Base-by-base conservation (phyloP, 30 jellyfish, hydroid and myxozoan genomes). In the Phacellophora camtschatica region DNA sequence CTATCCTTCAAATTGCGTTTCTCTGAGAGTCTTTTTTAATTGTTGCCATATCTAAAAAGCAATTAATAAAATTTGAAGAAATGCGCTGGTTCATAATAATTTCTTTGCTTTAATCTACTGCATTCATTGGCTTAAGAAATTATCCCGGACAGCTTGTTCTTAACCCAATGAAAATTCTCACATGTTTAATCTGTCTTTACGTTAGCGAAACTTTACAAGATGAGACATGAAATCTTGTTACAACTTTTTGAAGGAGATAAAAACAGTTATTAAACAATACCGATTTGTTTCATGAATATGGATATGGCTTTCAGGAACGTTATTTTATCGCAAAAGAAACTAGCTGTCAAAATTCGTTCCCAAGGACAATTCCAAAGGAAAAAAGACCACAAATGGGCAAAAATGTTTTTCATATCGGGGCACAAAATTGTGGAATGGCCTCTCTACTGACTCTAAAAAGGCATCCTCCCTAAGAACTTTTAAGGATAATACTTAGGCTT, bases 111-210 rank as follows among this genome's bases (percentile, higher is more conserved):
- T 69, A 59, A 78, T 78, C 90, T 77, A 15, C 22, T 30, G 70
- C 39, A 57, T 63, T 78, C 53, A 20, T 50, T 32, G 24, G 72
- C 86, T 73, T 73, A 50, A 73, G 74, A 73, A 73, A 28, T 25
- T 65, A 73, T 73, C 86, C 86, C 90, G 78, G 90, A 78, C 90
- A 54, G 63, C 68, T 78, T 61, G 72, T 58, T 29, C 81, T n/a
- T 63, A 61, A 59, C 77, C 81, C 90, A 59, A 61, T 59, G 73
- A 59, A 15, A 57, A 16, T 24, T 22, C 77, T 74, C 65, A 24
- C 46, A 16, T 56, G 77, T 33, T 35, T 59, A 50, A 63, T 59
- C 74, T 78, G 82, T 62, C 78, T 49, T 57, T 61, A n/a, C 33
- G 78, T 78, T 62, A 16, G 63, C 82, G 67, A 78, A 78, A 13